Evolutionary conservation across 2,113 vertebrate species (phyloP).

Genomic region (Mus musculus): GRCm39 chr1:128913501-128914000

Average conservation of each 20-base stretch:
- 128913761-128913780: slow-evolving; percentile 20
- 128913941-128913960: background rate
- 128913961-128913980: background rate
- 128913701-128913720: slow-evolving; percentile 71
- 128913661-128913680: slow-evolving; percentile 76
- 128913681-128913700: slow-evolving; percentile 69
- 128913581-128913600: slow-evolving; percentile 62
- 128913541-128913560: slow-evolving; percentile 71
- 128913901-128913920: background rate
- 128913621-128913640: slow-evolving; percentile 78
- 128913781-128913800: slow-evolving; percentile 53
- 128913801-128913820: slow-evolving; percentile 20
- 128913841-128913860: background rate
- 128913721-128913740: slow-evolving; percentile 6
- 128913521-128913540: slow-evolving; percentile 64
- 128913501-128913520: slow-evolving; percentile 54
- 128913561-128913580: slow-evolving; percentile 77
- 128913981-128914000: background rate
- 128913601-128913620: slow-evolving; percentile 80
- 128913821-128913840: background rate
- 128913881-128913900: background rate
- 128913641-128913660: slow-evolving; percentile 78
- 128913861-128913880: background rate
- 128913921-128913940: background rate
- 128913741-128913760: background rate